Percentiles rank a stretch among this genome's conserved stretches.
These are phyloP conservation scores for Silvanus unidentatus DNA, from an alignment of 2,888 invertebrate species.

Conservation along the genomic window DNA sequence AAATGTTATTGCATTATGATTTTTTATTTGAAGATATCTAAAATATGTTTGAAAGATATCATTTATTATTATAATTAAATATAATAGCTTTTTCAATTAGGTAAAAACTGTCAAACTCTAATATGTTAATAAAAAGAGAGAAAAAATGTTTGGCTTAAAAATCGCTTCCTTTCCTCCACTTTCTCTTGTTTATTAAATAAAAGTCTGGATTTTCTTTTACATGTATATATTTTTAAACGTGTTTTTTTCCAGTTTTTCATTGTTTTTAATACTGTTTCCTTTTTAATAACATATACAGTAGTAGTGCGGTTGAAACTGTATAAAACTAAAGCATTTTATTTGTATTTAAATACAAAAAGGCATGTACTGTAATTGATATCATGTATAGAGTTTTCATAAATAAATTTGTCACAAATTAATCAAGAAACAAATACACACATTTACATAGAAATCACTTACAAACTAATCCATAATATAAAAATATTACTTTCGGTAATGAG, in stretches of 20 bases:
- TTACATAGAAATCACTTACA: not conserved
- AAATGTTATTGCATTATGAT: conserved; percentile 4
- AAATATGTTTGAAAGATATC: conserved; percentile 39
- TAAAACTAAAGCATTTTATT: conserved; percentile 35
- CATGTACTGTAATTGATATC: conserved; percentile 31
- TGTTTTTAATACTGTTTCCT: conserved; percentile 39
- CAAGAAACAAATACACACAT: not conserved
- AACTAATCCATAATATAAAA: not conserved
- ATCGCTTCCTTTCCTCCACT: too few species aligned
- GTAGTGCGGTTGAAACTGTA: conserved; percentile 36
- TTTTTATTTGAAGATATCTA: conserved; percentile 34
- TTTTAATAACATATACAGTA: conserved; percentile 36
- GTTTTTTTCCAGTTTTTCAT: conserved; percentile 16
- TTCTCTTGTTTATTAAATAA: too few species aligned
- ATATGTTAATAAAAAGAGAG: conserved; percentile 29
- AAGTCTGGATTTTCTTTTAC: not conserved
- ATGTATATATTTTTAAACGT: conserved; percentile 26
- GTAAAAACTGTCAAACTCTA: conserved; percentile 30
- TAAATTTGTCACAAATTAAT: not conserved
- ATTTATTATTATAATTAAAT: conserved; percentile 16
- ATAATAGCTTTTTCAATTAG: conserved; percentile 28
- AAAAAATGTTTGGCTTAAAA: conserved; percentile 27
- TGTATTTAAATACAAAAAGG: conserved; percentile 31
- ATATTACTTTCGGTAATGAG: conserved; percentile 1
- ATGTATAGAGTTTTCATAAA: not conserved